Evolutionary conservation across 2,888 invertebrate genomes (phyloP).

Genomic region (Brassicogethes aeneus): DNA sequence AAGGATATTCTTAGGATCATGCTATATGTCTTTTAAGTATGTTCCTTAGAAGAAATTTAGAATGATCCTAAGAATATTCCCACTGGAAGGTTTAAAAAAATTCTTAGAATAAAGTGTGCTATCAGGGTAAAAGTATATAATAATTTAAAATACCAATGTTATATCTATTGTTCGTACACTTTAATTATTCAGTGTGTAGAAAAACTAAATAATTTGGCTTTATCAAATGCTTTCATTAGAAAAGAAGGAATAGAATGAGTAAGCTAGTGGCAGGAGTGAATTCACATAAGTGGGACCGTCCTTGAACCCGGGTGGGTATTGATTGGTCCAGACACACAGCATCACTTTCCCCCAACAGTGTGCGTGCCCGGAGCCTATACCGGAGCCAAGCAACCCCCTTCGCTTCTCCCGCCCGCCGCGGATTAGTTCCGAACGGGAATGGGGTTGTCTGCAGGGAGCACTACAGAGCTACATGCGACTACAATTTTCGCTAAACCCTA

Average conservation of each 20-base stretch:
- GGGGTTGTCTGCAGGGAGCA: slow-evolving; percentile 8
- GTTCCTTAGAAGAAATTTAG: too few relatives aligned
- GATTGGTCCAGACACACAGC: slow-evolving; percentile 35
- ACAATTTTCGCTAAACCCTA: slow-evolving; percentile 2
- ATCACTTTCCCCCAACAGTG: slow-evolving; percentile 37
- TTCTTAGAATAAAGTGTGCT: too few relatives aligned
- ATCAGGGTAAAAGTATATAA: too few relatives aligned
- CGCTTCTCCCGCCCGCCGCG: slow-evolving; percentile 1
- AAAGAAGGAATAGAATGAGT: not conserved
- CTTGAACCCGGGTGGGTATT: slow-evolving; percentile 39
- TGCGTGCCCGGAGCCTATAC: slow-evolving; percentile 25
- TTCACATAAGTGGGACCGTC: slow-evolving; percentile 20
- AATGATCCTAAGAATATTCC: too few relatives aligned
- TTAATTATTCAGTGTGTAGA: too few relatives aligned
- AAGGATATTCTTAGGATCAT: too few relatives aligned
- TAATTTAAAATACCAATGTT: too few relatives aligned
- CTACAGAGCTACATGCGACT: not conserved
- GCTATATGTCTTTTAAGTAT: too few relatives aligned
- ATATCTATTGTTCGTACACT: too few relatives aligned
- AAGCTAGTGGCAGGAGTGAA: slow-evolving; percentile 3
- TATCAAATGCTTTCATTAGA: too few relatives aligned
- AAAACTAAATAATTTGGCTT: too few relatives aligned
- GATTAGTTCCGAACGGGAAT: slow-evolving; percentile 28
- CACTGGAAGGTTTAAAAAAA: too few relatives aligned
- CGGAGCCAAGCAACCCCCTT: slow-evolving; percentile 23